These are phyloP conservation scores for Acomys russatus DNA, from an alignment of 2,797 vertebrate genomes.

Conservation along the genomic window DNA sequence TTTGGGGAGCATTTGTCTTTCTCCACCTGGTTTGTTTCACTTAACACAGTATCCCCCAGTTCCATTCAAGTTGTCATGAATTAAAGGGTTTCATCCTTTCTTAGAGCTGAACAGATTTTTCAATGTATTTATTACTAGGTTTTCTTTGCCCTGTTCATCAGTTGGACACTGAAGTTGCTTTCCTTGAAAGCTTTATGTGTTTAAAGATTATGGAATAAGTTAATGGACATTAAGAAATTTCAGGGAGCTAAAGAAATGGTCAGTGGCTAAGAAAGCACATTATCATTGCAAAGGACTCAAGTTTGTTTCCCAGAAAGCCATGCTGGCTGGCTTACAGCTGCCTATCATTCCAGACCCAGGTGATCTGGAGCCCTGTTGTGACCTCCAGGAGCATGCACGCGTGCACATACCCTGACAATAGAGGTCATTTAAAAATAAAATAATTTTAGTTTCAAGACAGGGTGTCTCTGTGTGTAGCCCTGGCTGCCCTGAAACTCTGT, in stretches of 20 bases:
- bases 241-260: not conserved
- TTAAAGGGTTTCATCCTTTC: not conserved
- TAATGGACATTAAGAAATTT: not conserved
- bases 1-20: not conserved
- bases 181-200: not conserved
- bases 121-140: not conserved
- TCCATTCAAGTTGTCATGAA: not conserved
- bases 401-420: not conserved
- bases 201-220: slow-evolving; percentile 9
- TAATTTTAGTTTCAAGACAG: not conserved
- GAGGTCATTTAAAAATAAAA: not conserved
- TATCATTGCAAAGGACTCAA: not conserved
- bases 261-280: not conserved
- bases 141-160: not conserved
- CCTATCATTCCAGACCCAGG: not conserved
- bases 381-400: not conserved
- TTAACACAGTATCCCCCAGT: not conserved
- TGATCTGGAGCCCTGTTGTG: not conserved
- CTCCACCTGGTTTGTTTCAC: not conserved
- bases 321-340: not conserved
- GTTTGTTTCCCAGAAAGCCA: not conserved
- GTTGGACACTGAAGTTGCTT: not conserved
- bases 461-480: not conserved
- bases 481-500: not conserved
- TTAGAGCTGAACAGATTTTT: not conserved